Conservation (phyloP, 2,888 invertebrate species). For the Lasioglossum oenotherae region DNA sequence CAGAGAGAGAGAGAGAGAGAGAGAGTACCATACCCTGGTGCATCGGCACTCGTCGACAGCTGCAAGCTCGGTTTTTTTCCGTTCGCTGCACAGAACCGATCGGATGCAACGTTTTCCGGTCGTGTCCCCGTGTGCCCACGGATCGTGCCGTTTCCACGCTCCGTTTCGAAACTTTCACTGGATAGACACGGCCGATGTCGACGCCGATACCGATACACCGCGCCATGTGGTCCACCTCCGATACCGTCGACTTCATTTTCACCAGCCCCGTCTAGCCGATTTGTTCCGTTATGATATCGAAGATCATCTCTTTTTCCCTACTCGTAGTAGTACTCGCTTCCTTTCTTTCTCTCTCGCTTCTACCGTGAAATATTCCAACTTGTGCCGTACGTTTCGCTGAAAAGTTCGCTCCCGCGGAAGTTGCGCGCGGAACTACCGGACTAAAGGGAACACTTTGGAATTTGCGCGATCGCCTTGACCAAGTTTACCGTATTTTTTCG, state of each 20-base stretch:
- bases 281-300: background rate
- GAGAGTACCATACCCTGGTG: background rate
- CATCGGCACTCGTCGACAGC: slow-evolving; percentile 54
- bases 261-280: slow-evolving; percentile 5
- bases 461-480: slow-evolving; percentile 15
- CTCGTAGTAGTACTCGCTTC: background rate
- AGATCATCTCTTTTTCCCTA: background rate
- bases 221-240: slow-evolving; percentile 44
- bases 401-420: background rate
- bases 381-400: background rate
- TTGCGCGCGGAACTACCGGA: background rate
- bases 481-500: slow-evolving; percentile 19
- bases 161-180: slow-evolving; percentile 60
- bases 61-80: slow-evolving; percentile 61
- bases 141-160: slow-evolving; percentile 19
- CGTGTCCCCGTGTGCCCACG: background rate
- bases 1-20: background rate
- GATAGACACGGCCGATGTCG: slow-evolving; percentile 44
- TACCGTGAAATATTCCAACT: slow-evolving; percentile 2
- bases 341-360: background rate
- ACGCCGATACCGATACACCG: slow-evolving; percentile 43
- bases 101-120: slow-evolving; percentile 44
- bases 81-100: slow-evolving; percentile 45
- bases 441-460: slow-evolving; percentile 17
- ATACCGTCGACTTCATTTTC: slow-evolving; percentile 29